Evolutionary conservation across 1,140 invertebrate species (phyloP).

Genomic region (Microplitis demolitor): DNA sequence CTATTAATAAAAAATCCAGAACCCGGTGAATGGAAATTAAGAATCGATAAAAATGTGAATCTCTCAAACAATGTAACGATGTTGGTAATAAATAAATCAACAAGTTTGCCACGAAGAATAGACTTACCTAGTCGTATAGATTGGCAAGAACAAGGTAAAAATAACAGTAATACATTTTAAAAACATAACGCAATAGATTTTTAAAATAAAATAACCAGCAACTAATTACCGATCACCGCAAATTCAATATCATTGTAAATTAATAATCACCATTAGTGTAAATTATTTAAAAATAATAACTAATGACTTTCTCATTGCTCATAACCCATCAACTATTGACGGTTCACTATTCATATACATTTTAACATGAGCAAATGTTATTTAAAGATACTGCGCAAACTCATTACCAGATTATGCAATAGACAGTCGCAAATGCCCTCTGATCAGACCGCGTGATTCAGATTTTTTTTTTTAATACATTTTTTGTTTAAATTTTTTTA

Average conservation of each 20-base stretch:
- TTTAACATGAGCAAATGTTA: not conserved
- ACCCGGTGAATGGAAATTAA: slow-evolving; percentile 40
- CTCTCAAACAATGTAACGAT: not conserved
- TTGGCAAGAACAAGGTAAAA: not conserved
- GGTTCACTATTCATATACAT: no score
- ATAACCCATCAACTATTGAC: not conserved
- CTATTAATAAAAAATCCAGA: slow-evolving; percentile 33
- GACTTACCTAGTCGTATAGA: not conserved
- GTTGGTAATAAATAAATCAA: not conserved
- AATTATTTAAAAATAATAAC: no score
- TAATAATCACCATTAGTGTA: no score
- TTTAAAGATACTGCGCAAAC: not conserved
- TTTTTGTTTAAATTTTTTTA: not conserved
- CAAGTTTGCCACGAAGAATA: not conserved
- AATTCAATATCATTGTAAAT: no score
- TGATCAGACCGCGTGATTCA: slow-evolving; percentile 1
- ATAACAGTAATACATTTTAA: not conserved
- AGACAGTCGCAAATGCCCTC: not conserved
- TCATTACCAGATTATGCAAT: slow-evolving; percentile 7
- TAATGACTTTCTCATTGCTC: not conserved
- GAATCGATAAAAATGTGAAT: slow-evolving; percentile 29
- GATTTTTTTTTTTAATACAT: not conserved
- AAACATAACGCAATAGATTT: no score
- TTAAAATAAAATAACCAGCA: not conserved
- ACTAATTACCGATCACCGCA: not conserved